Evolutionary conservation across 2,888 invertebrate genomes (phyloP).

Genomic region (Ethmia dodecea): DNA sequence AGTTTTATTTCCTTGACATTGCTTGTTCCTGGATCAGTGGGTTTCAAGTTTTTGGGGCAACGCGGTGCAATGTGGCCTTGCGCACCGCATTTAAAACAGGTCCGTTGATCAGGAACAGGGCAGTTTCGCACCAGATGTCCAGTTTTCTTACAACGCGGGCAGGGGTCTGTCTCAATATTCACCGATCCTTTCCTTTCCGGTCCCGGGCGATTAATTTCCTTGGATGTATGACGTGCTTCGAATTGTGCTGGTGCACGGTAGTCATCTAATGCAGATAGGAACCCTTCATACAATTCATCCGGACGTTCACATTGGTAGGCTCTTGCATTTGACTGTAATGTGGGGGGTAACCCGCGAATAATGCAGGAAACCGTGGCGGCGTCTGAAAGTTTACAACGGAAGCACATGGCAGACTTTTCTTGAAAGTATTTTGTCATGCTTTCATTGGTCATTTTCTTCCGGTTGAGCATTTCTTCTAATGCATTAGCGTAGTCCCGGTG

Average conservation of each 20-base stretch:
- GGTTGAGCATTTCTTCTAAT: slow-evolving; percentile 21
- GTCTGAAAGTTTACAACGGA: slow-evolving; percentile 23
- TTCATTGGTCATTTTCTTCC: slow-evolving; percentile 20
- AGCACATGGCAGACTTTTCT: slow-evolving; percentile 27
- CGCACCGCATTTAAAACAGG: slow-evolving; percentile 18
- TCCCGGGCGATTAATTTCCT: too few relatives aligned
- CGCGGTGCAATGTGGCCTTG: slow-evolving; percentile 19
- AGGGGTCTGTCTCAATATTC: slow-evolving; percentile 10
- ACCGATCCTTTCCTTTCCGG: not conserved
- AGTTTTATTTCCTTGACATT: slow-evolving; percentile 16
- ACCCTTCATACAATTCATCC: slow-evolving; percentile 21
- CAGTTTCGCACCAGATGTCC: slow-evolving; percentile 17
- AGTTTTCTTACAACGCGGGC: slow-evolving; percentile 17
- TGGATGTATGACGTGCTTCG: not conserved
- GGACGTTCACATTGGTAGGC: slow-evolving; percentile 24
- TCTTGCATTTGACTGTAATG: slow-evolving; percentile 22
- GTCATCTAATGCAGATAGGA: slow-evolving; percentile 22
- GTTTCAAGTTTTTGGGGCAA: slow-evolving; percentile 1
- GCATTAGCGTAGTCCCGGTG: slow-evolving; percentile 21
- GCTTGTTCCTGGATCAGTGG: not conserved
- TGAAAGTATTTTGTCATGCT: slow-evolving; percentile 30
- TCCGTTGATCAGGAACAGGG: slow-evolving; percentile 15
- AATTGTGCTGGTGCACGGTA: slow-evolving; percentile 7
- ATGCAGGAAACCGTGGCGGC: slow-evolving; percentile 22
- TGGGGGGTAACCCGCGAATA: slow-evolving; percentile 21